Base-by-base conservation (phyloP, 2,888 invertebrate genomes). In the Stenodera caucasica region DNA sequence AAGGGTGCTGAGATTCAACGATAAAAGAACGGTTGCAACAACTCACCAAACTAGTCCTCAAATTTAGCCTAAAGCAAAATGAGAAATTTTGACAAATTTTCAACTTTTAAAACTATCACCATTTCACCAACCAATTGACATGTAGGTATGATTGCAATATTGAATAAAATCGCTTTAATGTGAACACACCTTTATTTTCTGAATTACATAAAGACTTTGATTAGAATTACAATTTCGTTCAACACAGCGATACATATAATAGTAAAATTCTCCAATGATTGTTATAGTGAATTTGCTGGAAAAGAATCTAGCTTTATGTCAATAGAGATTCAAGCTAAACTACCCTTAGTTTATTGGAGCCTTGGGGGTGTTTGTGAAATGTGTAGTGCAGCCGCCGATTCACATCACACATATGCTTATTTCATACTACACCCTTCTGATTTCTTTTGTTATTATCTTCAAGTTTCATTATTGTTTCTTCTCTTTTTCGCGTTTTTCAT, bases 331-430 rank as follows among this genome's bases (percentile, higher is more conserved):
- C 26, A 26, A 32, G 53, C 54, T 57, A 60, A 60, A 54, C 29
- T 57, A 60, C 51, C 58, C 55, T 53, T 53, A 37, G 58, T 66
- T 67, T 69, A 71, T 70, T 70, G 67, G 56, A 54, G 70, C 74
- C 73, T 7, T 32, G 49, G 61, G 75, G 75, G 68, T 73, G 72
- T 77, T 77, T 76, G 70, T 72, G 60, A 67, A 71, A 68, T 67
- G 70, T 72, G 15, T 45, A 72, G 70, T 75, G 75, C 75, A 76
- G 75, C 75, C 75, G 76, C 75, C 73, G 73, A 72, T 75, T 75
- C 75, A 73, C 75, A 74, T 75, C 62, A 62, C 67, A 64, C 72
- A 71, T 66, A 66, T 70, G 70, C 18, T n/a, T n/a, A n/a, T n/a
- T n/a, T n/a, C n/a, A n/a, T n/a, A n/a, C n/a, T n/a, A n/a, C n/a